Base-by-base conservation (phyloP, 2,888 invertebrate species). In the Apodemia duryi region DNA sequence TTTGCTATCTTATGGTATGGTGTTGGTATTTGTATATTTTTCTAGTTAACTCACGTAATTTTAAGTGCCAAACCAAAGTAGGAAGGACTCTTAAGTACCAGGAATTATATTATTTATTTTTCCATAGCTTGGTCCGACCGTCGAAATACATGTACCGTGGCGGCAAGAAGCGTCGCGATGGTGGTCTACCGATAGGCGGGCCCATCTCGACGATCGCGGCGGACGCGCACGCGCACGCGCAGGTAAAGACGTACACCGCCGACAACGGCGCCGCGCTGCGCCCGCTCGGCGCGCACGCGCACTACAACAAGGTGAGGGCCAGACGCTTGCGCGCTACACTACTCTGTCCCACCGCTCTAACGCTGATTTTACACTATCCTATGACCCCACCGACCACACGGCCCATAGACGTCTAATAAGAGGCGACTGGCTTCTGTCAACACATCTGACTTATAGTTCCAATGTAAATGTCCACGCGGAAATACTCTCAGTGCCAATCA, bases 201-300 rank as follows among this genome's bases (percentile, higher is more conserved):
- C 92, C 89, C 49, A 92, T 93, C 67, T 88, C 93, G 65, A 93
- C 94, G 74, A 91, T 94, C 77, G 88, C 94, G 74, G 92, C 92
- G 73, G 92, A 95, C 85, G 94, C 95, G 88, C 96, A 95, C 91
- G 96, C 95, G 88, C 96, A 95, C 91, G 96, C 96, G 93, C 97
- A 97, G 95, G 97, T 98, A 93, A 97, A 97, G 94, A 97, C 97
- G 88, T 98, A 98, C 94, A 97, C 97, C 95, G 97, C 95, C 89
- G 95, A 95, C 93, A 97, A 97, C 93, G 97, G 97, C 88, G 95
- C 95, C 93, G 95, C 95, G 83, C 95, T 94, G 85, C 93, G 95
- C 78, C 94, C 94, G 92, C 88, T 79, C 92, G 96, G 96, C 85
- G 94, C 96, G 86, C 95, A 95, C 84, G 95, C 97, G 91, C 96